A percentile compares a stretch with the other conserved stretches of the same genome.
Evolutionary conservation across 2,888 invertebrate genomes (phyloP).

Genomic region (Nephrotoma guestfalica): DNA sequence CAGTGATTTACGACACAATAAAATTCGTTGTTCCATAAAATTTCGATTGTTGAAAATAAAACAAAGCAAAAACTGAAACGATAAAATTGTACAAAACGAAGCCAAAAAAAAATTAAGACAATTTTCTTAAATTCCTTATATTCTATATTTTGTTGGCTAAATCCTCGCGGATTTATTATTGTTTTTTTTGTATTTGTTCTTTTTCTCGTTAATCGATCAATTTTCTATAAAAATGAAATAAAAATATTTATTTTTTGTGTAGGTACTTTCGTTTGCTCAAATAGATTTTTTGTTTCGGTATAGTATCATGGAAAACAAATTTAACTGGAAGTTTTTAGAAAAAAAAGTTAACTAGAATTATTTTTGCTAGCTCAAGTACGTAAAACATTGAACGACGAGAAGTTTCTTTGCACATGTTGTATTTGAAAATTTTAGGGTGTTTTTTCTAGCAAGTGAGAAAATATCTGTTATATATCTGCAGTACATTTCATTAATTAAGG

Average conservation of each 20-base stretch:
- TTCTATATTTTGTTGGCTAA: background rate
- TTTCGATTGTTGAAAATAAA: conserved; percentile 4
- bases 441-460: no score
- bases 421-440: no score
- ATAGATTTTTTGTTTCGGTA: background rate
- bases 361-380: no score
- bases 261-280: background rate
- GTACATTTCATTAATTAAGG: no score
- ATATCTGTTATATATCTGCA: no score
- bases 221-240: background rate
- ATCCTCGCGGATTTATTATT: conserved; percentile 1
- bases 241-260: background rate
- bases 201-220: conserved; percentile 2
- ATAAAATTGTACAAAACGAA: background rate
- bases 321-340: background rate
- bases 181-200: background rate
- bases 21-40: conserved; percentile 2
- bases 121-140: background rate
- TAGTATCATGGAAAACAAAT: background rate
- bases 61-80: background rate
- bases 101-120: background rate
- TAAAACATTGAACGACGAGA: no score
- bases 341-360: no score
- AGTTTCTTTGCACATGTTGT: no score
- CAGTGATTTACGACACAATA: conserved; percentile 3